Evolutionary conservation across 2,113 vertebrate species (phyloP), one percentile per base, ranked within the genome.

Genomic region (Sarotherodon lohbergeri): DNA sequence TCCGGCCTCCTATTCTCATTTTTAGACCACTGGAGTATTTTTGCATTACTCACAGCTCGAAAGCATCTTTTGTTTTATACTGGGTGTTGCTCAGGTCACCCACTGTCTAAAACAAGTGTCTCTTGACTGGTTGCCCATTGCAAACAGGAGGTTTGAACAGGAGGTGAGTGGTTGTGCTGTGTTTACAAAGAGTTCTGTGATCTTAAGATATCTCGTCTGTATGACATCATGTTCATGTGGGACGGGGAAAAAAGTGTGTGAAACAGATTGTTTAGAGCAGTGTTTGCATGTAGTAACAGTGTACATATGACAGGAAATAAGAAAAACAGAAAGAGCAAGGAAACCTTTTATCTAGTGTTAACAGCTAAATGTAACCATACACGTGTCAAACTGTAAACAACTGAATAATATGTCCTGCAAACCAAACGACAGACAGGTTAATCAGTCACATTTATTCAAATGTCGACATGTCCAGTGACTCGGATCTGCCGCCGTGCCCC

Each of bases 401-500:
- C 14, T 59, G 36, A 48, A 46, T 12, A 12, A 81, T 22, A 68
- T 68, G 7, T 68, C 36, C 36, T 41, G n/a, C 1, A 71, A 71
- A 3, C 27, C 7, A 43, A 1, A 24, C 2, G 13, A 24, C 7
- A 43, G 2, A 46, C 43, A 2, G 13, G 19, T 43, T 71, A 24
- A 43, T 71, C 66, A 43, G 39, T 43, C 1, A 19, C 16, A 34
- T 83, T 54, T n/a, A 13, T 61, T 63, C 10, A 7, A n/a, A 13
- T 43, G 17, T 81, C 41, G 2, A 32, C 86, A 94, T 92, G 46
- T 46, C 68, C 5, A 46, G 52, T 8, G 83, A 88, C 11, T 3
- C 84, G 9, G 32, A 12, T 5, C 73, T 85, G 4, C 92, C 93
- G 2, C 87, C 57, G 9, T 97, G 97, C 56, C 88, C 91, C 27